These are phyloP conservation scores for Trogon surrucura DNA, from an alignment of 2,113 vertebrate species.

Conservation along the genomic window DNA sequence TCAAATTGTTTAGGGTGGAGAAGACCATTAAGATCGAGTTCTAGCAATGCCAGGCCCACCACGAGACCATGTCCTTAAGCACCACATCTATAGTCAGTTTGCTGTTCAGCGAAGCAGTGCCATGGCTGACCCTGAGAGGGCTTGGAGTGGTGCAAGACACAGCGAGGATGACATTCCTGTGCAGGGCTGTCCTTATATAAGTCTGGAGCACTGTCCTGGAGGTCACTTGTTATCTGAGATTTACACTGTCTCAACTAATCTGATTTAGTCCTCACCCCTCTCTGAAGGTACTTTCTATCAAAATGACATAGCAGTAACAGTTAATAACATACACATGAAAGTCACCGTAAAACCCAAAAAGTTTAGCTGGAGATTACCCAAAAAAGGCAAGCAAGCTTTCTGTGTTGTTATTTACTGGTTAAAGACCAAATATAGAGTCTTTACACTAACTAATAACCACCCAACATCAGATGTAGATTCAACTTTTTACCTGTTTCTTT, in stretches of 20 bases:
- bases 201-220: background rate
- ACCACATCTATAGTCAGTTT: too few species aligned
- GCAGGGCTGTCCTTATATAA: accelerated
- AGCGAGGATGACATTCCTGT: accelerated
- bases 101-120: accelerated
- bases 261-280: background rate
- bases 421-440: background rate
- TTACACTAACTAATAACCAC: background rate
- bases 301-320: background rate
- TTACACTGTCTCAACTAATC: background rate
- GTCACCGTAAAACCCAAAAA: background rate
- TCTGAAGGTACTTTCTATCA: background rate
- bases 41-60: too few species aligned
- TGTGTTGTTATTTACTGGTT: background rate
- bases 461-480: background rate
- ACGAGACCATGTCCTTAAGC: too few species aligned
- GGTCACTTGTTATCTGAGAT: background rate
- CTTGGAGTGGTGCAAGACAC: background rate
- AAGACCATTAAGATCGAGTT: too few species aligned
- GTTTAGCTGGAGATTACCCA: background rate
- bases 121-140: accelerated
- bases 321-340: background rate
- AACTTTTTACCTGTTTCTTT: background rate
- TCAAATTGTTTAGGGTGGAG: too few species aligned
- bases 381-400: background rate